A percentile compares a stretch with the other conserved stretches of the same genome.
Evolutionary conservation across 2,113 vertebrate species (phyloP).

Genomic region (Orientallactaga bullata): DNA sequence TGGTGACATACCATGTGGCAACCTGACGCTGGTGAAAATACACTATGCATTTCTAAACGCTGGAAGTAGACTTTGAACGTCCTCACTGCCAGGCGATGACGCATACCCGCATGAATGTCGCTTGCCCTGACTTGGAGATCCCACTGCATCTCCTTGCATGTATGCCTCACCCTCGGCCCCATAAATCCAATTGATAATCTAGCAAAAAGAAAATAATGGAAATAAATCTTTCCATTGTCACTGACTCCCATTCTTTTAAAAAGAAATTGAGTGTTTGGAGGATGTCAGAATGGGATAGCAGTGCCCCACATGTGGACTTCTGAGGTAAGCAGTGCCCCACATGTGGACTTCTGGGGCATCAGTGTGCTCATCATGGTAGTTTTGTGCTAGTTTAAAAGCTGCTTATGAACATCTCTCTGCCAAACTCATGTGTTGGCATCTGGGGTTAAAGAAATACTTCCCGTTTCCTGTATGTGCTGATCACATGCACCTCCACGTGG

Average conservation of each 20-base stretch:
- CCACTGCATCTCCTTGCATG: neutral
- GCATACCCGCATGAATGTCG: neutral
- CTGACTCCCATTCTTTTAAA: neutral
- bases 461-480: neutral
- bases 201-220: neutral
- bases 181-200: neutral
- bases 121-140: neutral
- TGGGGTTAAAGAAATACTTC: constrained; percentile 37
- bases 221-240: neutral
- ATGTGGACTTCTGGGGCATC: neutral
- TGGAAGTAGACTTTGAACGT: neutral
- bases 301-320: too few relatives aligned
- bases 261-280: neutral
- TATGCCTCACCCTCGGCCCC: neutral
- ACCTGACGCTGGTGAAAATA: neutral
- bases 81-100: neutral
- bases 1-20: neutral
- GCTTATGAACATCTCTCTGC: neutral
- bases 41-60: neutral
- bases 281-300: neutral
- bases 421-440: neutral
- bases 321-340: too few relatives aligned
- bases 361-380: neutral
- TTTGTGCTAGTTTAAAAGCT: neutral
- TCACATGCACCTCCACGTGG: neutral